A percentile compares a stretch with the other conserved stretches of the same genome.
phyloP scores from a whole-genome alignment of 2,888 invertebrate genomes.

The Cetonia aurata region DNA sequence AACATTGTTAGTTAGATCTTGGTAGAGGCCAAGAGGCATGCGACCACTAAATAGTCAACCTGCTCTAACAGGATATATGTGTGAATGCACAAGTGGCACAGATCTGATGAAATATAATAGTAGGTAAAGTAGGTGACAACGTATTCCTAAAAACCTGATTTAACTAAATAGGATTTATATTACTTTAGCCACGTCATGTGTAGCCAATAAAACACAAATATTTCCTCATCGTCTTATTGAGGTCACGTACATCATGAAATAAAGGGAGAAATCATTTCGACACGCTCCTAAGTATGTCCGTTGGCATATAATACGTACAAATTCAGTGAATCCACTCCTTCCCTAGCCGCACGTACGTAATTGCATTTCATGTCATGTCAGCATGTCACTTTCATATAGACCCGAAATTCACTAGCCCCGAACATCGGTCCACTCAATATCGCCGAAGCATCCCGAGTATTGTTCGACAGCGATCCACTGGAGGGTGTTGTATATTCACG shows the following conservation, averaged over 20 bases:
- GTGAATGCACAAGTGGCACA: too few relatives aligned
- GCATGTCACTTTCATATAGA: conserved; percentile 23
- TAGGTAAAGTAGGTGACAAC: too few relatives aligned
- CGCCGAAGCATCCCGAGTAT: conserved; percentile 10
- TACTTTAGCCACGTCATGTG: not conserved
- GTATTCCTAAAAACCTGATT: too few relatives aligned
- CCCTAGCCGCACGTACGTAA: conserved; percentile 10
- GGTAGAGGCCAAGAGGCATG: too few relatives aligned
- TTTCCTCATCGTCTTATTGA: conserved; percentile 1
- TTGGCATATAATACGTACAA: conserved; percentile 6
- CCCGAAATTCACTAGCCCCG: conserved; percentile 20
- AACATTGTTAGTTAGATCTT: too few relatives aligned
- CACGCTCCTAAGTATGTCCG: conserved; percentile 5
- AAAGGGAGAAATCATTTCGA: conserved; percentile 20
- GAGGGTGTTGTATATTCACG: conserved; percentile 20
- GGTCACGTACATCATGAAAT: conserved; percentile 18
- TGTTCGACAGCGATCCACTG: conserved; percentile 13
- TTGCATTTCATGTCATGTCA: conserved; percentile 27
- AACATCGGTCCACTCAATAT: conserved; percentile 20
- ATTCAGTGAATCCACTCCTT: conserved; percentile 13
- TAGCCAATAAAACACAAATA: not conserved
- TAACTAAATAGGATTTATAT: too few relatives aligned
- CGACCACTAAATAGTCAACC: too few relatives aligned
- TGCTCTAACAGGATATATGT: too few relatives aligned
- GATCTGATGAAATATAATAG: too few relatives aligned